These are phyloP conservation scores for Elaphurus davidianus DNA, from an alignment of 2,113 vertebrate species.

Conservation along the genomic window DNA sequence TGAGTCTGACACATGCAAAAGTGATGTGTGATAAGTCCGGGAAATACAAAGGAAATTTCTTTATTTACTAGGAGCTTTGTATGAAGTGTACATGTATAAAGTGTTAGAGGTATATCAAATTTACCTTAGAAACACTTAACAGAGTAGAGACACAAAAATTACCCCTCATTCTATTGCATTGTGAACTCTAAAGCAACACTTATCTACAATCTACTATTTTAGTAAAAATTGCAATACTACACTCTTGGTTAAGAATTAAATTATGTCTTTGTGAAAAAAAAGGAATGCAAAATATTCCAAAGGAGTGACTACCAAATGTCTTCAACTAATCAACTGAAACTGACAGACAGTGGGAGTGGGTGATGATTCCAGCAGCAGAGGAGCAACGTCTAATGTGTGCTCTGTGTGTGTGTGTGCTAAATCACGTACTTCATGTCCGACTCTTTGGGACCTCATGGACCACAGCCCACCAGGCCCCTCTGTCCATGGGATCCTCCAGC, in stretches of 20 bases:
- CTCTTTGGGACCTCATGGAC: background rate
- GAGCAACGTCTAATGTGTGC: background rate
- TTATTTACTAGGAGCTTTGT: background rate
- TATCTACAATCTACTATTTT: background rate
- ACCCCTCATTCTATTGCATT: background rate
- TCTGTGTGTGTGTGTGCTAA: background rate
- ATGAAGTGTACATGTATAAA: background rate
- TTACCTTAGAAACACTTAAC: background rate
- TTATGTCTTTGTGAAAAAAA: background rate
- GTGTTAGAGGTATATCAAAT: background rate
- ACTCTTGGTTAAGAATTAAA: background rate
- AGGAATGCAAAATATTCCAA: background rate
- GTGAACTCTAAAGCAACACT: background rate
- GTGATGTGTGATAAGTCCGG: background rate
- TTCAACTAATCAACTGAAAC: background rate
- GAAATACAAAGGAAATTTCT: background rate
- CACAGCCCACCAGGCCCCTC: background rate
- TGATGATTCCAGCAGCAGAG: background rate
- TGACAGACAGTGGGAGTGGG: background rate
- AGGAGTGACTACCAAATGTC: background rate
- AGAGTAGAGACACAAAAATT: background rate
- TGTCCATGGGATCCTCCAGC: background rate
- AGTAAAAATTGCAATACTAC: background rate
- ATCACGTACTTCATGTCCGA: fast-evolving
- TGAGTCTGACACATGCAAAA: background rate